Percentiles rank a stretch among this genome's conserved stretches.
Conservation (phyloP, 1,140 invertebrate genomes). For the Drosophila leontia region DNA sequence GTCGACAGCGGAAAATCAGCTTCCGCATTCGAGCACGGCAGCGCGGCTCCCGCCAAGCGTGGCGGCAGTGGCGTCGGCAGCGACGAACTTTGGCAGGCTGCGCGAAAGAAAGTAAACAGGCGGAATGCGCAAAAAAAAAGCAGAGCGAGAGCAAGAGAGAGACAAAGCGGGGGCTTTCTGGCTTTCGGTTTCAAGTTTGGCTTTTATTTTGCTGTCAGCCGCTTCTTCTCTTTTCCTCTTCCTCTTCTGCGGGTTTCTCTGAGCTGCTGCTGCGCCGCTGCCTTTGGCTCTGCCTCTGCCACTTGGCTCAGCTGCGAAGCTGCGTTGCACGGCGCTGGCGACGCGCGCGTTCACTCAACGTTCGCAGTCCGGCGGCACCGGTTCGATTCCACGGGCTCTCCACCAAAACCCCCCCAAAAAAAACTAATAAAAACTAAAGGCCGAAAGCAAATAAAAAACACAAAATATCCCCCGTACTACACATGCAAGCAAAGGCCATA, state of each 20-base stretch:
- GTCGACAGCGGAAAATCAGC: constrained; percentile 47
- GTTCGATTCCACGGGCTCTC: constrained; percentile 75
- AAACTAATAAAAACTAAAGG: constrained; percentile 18
- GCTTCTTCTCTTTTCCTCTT: constrained; percentile 50
- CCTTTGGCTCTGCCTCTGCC: constrained; percentile 18
- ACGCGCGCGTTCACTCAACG: constrained; percentile 81
- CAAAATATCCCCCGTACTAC: constrained; percentile 20
- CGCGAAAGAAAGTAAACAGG: constrained; percentile 78
- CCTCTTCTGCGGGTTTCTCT: constrained; percentile 32
- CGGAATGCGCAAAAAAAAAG: constrained; percentile 71
- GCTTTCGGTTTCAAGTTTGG: constrained; percentile 79
- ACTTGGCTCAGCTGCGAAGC: constrained; percentile 42
- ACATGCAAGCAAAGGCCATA: constrained; percentile 33
- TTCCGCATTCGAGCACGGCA: constrained; percentile 55
- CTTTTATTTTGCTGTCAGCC: constrained; percentile 44
- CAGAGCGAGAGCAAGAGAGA: constrained; percentile 11
- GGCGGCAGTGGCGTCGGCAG: constrained; percentile 10
- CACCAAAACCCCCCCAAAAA: constrained; percentile 13
- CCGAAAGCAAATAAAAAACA: constrained; percentile 34
- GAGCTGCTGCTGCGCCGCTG: constrained; percentile 16
- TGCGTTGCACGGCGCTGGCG: constrained; percentile 68
- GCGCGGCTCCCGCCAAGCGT: constrained; percentile 29
- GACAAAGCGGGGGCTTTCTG: constrained; percentile 42
- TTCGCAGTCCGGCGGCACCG: constrained; percentile 82
- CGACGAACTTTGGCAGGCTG: constrained; percentile 54